phyloP scores from a whole-genome alignment of 2,113 vertebrate genomes.

The Aythya baeri region DNA sequence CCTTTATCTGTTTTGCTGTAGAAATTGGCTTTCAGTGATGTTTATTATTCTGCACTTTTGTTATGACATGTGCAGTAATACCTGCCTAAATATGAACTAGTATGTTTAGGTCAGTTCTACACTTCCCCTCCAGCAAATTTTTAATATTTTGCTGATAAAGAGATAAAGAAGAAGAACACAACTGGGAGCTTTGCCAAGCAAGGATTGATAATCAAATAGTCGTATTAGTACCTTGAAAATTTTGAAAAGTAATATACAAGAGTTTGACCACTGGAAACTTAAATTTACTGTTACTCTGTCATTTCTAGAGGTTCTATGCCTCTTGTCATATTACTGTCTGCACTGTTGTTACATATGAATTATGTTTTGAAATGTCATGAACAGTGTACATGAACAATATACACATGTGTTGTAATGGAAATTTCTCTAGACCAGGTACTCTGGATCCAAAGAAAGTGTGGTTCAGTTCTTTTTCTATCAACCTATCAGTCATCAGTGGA shows the following conservation, averaged over 20 bases:
- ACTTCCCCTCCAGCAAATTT: background rate
- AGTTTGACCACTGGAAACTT: background rate
- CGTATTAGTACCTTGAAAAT: background rate
- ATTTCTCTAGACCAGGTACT: conserved; percentile 85
- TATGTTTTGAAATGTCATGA: background rate
- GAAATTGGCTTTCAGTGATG: background rate
- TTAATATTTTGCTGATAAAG: background rate
- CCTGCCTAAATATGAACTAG: background rate
- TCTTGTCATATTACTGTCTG: background rate
- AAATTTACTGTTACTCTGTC: background rate
- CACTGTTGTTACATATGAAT: background rate
- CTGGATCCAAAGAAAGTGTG: conserved; percentile 82
- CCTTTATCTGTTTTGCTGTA: background rate
- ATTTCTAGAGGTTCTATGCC: background rate
- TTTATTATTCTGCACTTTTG: background rate
- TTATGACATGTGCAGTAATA: background rate
- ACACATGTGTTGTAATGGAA: conserved; percentile 18
- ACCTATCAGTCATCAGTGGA: conserved; percentile 87
- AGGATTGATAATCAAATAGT: background rate
- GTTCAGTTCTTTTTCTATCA: conserved; percentile 91
- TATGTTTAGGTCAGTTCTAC: background rate
- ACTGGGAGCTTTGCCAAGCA: background rate
- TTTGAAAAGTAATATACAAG: background rate
- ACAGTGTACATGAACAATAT: no score
- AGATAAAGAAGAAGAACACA: background rate